Base-by-base conservation (phyloP, 1,140 invertebrate genomes). In the Bombus impatiens region DNA sequence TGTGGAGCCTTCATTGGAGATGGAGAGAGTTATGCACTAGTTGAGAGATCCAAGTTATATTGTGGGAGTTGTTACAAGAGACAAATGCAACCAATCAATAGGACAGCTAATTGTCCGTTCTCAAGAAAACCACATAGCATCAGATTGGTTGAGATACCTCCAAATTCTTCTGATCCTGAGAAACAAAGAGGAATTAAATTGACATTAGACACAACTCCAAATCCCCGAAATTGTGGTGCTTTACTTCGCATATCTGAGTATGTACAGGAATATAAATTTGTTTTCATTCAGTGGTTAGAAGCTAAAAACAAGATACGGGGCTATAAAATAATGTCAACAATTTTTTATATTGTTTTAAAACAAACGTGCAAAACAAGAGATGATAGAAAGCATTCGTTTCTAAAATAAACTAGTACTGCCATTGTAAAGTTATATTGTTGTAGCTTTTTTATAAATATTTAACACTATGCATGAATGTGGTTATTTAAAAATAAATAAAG, bases 1-100 rank as follows among this genome's bases (percentile, higher is more conserved):
- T 99, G 98, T 94, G 95, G 96, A n/a, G 95, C 96, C 18, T 98
- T 97, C 92, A 98, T 99, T 91, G 98, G 98, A 57, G 98, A 99
- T 96, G 98, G 98, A 37, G 98, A 99, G 91, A 97, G 98, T 13
- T 99, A 99, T 94, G 98, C 98, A 1, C 95, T 99, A 35, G 97
- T 99, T 13, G 98, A 99, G 93, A 96, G 98, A 82, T 98, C 98
- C 1, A 98, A 97, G 91, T 95, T 99, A 1, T 99, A 98, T 93
- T 99, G 98, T 96, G 96, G 95, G 76, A 57, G 92, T 47, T 95
- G 94, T 85, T 95, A 95, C 79, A 94, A 95, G 82, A 87, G 93
- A 42, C 94, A 95, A 77, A 94, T 95, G 93, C 95, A 97, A 86
- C 96, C 97, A 3, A 94, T 97, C 53, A 95, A 94, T 85, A 96